These are phyloP conservation scores for Metellina segmentata DNA, from an alignment of 2,888 invertebrate genomes.

Conservation along the genomic window DNA sequence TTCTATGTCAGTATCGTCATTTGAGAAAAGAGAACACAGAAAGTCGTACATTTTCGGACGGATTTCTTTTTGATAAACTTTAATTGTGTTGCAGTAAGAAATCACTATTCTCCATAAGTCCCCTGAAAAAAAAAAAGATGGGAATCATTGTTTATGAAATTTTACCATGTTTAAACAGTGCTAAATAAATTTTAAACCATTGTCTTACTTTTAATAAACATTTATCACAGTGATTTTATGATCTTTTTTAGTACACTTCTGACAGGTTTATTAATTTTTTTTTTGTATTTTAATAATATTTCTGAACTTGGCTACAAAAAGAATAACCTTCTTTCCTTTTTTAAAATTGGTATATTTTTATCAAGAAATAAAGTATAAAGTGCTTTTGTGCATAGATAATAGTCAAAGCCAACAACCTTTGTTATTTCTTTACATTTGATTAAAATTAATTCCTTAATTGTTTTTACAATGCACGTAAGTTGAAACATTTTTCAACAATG, in stretches of 20 bases:
- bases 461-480: too few species aligned
- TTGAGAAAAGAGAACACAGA: conserved; percentile 11
- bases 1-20: neutral
- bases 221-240: neutral
- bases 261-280: neutral
- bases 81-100: neutral
- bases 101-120: conserved; percentile 59
- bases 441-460: too few species aligned
- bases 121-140: conserved; percentile 52
- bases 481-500: too few species aligned
- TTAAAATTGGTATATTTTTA: too few species aligned
- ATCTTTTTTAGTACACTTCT: neutral
- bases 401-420: too few species aligned
- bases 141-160: neutral
- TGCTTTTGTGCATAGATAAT: too few species aligned
- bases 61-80: neutral
- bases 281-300: too few species aligned
- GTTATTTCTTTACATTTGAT: too few species aligned
- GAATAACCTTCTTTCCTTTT: too few species aligned
- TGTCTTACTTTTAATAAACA: neutral
- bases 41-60: conserved; percentile 6
- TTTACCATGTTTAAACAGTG: neutral
- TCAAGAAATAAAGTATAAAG: too few species aligned
- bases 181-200: neutral
- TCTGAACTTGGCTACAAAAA: too few species aligned